Base-by-base conservation (phyloP, 1,140 invertebrate genomes). In the Meloidogyne exigua region DNA sequence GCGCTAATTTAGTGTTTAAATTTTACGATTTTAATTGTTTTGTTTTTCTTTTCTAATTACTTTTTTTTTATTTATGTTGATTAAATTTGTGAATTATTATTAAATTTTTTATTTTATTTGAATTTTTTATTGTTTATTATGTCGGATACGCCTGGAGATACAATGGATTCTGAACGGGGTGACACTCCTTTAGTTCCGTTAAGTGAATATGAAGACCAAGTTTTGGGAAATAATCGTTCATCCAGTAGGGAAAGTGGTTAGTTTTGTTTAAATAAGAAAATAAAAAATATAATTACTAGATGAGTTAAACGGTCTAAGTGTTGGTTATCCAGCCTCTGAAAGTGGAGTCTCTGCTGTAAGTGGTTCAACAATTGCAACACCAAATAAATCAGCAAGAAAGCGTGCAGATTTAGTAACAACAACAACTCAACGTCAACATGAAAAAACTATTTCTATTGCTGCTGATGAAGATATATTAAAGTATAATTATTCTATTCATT, bases 261-360 rank as follows among this genome's bases (percentile, higher is more conserved):
- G 49, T 57, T 57, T 57, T 9, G n/a, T 57, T 57, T 15, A n/a
- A 4, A 21, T 23, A 2, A 12, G 10, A 23, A 62, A 21, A 12
- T 26, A 15, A 42, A 63, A 23, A 21, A 63, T n/a, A n/a, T n/a
- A n/a, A n/a, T n/a, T n/a, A 49, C 25, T 72, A 23, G 25, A n/a
- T 63, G 44, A 42, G 11, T 25, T 64, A 39, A 73, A 39, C 65
- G 65, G 49, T 73, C 15, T 62, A n/a, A 65, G 72, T 73, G 57
- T 73, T 36, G 72, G 65, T 7, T 73, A 73, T 65, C 72, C 72
- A 3, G 72, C 57, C 9, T 73, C 72, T 7, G 72, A 73, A 11
- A 73, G 72, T 23, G 72, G 72, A 11, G 62, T 73, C 18, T 73
- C 72, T 21, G 72, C 3, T 3, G 28, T 73, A 18, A 73, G 72